phyloP scores from a whole-genome alignment of 2,113 vertebrate species.

The Lepisosteus oculatus region DNA sequence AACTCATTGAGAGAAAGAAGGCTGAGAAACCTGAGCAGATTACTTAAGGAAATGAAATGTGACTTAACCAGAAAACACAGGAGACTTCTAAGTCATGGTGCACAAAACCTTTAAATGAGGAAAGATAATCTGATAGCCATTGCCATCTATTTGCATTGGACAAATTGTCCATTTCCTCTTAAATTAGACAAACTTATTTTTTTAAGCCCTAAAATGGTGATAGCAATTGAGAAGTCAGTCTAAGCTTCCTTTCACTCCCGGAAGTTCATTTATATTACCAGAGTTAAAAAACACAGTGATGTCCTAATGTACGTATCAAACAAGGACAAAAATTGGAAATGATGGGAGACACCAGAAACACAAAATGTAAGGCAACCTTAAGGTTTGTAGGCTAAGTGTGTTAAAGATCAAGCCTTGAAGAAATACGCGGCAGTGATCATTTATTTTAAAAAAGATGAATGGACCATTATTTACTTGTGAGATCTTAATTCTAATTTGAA shows the following conservation, averaged over 20 bases:
- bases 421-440: too few relatives aligned
- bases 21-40: slow-evolving; percentile 4
- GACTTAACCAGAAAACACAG: slow-evolving; percentile 8
- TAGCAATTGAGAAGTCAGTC: background rate
- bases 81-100: background rate
- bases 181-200: background rate
- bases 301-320: too few relatives aligned
- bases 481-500: too few relatives aligned
- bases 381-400: too few relatives aligned
- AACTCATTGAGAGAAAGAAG: background rate
- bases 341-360: too few relatives aligned
- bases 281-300: too few relatives aligned
- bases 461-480: too few relatives aligned
- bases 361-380: too few relatives aligned
- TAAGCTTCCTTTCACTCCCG: background rate
- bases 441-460: too few relatives aligned
- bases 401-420: too few relatives aligned
- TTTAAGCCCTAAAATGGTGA: background rate
- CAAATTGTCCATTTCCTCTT: slow-evolving; percentile 7
- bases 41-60: slow-evolving; percentile 14
- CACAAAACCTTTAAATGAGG: background rate
- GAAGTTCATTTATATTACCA: background rate
- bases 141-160: slow-evolving; percentile 1
- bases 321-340: too few relatives aligned
- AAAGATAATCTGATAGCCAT: slow-evolving; percentile 3